Evolutionary conservation across 1,140 invertebrate genomes (phyloP).

Genomic region (Cydia splendana): DNA sequence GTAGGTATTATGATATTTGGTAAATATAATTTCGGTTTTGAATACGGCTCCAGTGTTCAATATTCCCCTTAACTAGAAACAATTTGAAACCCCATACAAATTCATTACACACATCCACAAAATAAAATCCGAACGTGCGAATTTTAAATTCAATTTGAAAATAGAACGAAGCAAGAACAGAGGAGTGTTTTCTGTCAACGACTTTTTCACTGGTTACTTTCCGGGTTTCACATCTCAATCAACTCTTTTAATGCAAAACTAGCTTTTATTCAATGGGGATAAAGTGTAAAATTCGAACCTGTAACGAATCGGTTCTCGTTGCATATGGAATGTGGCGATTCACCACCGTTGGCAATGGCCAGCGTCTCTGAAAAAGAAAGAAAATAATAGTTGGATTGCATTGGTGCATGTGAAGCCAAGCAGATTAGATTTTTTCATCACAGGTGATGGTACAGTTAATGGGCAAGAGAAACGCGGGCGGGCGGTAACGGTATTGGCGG

Average conservation of each 20-base stretch:
- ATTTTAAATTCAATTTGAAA: slow-evolving; percentile 54
- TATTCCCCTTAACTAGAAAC: background rate
- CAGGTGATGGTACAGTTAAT: slow-evolving; percentile 5
- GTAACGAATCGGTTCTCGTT: slow-evolving; percentile 45
- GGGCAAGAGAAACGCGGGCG: background rate
- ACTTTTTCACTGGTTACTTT: slow-evolving; percentile 40
- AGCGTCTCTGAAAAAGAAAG: slow-evolving; percentile 42
- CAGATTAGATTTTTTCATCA: slow-evolving; percentile 27
- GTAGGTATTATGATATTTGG: too few relatives aligned
- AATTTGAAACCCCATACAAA: background rate
- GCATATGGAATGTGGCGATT: slow-evolving; percentile 63
- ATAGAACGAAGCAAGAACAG: slow-evolving; percentile 62
- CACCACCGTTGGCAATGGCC: slow-evolving; percentile 52
- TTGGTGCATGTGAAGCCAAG: slow-evolving; percentile 28
- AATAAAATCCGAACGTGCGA: slow-evolving; percentile 48
- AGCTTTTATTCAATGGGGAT: slow-evolving; percentile 2
- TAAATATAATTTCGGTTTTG: background rate
- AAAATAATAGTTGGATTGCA: slow-evolving; percentile 21
- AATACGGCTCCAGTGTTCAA: background rate
- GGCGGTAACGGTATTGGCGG: background rate
- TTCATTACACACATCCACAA: slow-evolving; percentile 38
- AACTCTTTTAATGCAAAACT: background rate
- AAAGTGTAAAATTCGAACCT: background rate
- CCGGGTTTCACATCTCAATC: slow-evolving; percentile 15
- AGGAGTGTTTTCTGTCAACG: slow-evolving; percentile 65